Conservation (phyloP, 1,140 invertebrate species). For the Amyelois transitella region DNA sequence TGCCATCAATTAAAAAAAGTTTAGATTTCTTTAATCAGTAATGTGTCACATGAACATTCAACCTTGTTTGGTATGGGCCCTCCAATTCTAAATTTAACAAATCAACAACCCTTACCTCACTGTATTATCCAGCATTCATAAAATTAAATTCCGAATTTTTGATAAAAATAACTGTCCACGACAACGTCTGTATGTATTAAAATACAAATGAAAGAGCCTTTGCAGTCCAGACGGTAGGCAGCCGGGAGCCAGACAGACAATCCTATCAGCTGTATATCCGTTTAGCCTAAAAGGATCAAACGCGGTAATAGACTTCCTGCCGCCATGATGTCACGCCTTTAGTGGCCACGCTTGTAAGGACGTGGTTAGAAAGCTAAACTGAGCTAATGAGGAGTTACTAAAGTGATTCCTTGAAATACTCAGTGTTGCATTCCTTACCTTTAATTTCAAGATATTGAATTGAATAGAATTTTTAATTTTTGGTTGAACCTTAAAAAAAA, state of each 20-base stretch:
- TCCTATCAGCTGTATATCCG: slow-evolving; percentile 51
- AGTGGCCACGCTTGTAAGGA: slow-evolving; percentile 12
- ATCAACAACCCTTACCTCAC: no score
- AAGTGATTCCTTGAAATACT: not conserved
- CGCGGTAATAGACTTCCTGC: slow-evolving; percentile 42
- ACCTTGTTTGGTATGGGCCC: no score
- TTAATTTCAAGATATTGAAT: no score
- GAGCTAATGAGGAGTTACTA: not conserved
- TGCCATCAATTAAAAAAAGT: no score
- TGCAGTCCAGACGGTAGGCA: slow-evolving; percentile 10
- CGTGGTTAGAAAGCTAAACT: slow-evolving; percentile 22
- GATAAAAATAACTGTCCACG: not conserved
- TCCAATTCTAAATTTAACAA: no score
- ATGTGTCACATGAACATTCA: no score
- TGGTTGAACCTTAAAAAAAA: no score
- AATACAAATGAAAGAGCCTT: not conserved
- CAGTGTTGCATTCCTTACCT: no score
- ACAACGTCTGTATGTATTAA: not conserved
- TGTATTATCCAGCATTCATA: no score
- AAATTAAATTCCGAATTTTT: not conserved
- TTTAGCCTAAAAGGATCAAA: slow-evolving; percentile 60
- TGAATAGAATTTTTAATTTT: no score
- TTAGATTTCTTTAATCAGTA: no score
- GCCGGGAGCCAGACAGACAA: slow-evolving; percentile 35
- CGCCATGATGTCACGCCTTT: slow-evolving; percentile 33